Base-by-base conservation (phyloP, 2,797 vertebrate genomes). In the Kryptopterus vitreolus region DNA sequence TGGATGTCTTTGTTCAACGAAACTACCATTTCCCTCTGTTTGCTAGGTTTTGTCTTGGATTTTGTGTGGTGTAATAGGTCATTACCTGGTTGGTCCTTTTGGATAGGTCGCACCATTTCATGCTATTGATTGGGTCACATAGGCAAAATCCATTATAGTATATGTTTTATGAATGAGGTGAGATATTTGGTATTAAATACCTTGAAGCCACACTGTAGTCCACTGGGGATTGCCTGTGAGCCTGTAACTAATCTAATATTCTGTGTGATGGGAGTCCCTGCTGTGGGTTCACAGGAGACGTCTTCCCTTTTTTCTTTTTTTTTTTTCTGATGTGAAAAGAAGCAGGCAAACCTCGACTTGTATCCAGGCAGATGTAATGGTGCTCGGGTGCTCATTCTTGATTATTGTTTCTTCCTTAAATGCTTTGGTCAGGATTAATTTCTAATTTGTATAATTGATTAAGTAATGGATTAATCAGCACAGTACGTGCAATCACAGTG, bases 191-290 rank as follows among this genome's bases (percentile, higher is more conserved):
- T 77, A 53, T 33, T 18, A 55, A 71, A n/a, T 22, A 35, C 69
- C 50, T 20, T 72, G 24, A 61, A 80, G 76, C 73, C 38, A 5
- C 31, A 58, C 55, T 46, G 55, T 57, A 50, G 50, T 61, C 59
- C 59, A 79, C 69, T 58, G 82, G 80, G 82, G 26, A 79, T 68
- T 81, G 74, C 61, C 77, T 83, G 77, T 50, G 61, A 83, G 79
- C 33, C 38, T 74, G 69, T 58, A 52, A 63, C 50, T 82, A 82
- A 80, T 85, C n/a, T 82, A 75, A 80, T 80, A 83, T 85, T 85
- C 82, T 83, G 24, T 83, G 43, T 81, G 26, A 79, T 83, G 75
- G 24, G 52, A 57, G 22, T 33, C 59, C 63, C 58, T 43, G n/a
- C 52, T 84, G 43, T 59, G 58, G 77, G 75, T 71, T 50, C 43